phyloP scores from a whole-genome alignment of 1,140 invertebrate genomes.

The Diabrotica undecimpunctata region DNA sequence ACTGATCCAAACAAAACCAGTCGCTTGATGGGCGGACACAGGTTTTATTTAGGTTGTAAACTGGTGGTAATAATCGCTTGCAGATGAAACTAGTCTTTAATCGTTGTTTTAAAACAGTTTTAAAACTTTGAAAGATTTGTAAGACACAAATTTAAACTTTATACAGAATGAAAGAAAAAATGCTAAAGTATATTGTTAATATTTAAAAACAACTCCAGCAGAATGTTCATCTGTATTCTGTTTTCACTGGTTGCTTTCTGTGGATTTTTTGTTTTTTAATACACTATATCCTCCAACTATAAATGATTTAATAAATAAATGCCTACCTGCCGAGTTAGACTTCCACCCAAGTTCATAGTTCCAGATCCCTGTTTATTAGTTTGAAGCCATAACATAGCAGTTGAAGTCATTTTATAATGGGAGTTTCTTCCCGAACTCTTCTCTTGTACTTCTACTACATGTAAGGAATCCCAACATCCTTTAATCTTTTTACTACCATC shows the following conservation, averaged over 20 bases:
- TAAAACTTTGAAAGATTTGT: too few species aligned
- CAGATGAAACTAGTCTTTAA: too few species aligned
- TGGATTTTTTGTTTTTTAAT: neutral
- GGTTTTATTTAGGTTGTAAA: too few species aligned
- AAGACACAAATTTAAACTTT: too few species aligned
- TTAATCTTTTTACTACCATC: conserved; percentile 96
- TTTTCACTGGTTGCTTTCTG: too few species aligned
- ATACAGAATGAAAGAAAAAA: too few species aligned
- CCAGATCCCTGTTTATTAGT: conserved; percentile 95
- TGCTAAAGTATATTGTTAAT: too few species aligned
- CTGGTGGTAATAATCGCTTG: too few species aligned
- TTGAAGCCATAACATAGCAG: conserved; percentile 98
- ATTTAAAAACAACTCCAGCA: too few species aligned
- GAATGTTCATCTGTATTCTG: neutral
- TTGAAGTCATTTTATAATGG: conserved; percentile 98
- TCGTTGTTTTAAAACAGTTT: too few species aligned
- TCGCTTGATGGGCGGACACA: too few species aligned
- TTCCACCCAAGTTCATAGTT: conserved; percentile 98
- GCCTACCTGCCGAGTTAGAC: conserved; percentile 88
- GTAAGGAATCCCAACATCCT: conserved; percentile 99
- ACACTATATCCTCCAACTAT: neutral
- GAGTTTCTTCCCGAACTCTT: conserved; percentile 90
- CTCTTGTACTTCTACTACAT: conserved; percentile 97
- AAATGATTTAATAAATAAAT: neutral
- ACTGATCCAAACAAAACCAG: too few species aligned